Base-by-base conservation (phyloP, 2,113 vertebrate genomes). In the Naja naja region DNA sequence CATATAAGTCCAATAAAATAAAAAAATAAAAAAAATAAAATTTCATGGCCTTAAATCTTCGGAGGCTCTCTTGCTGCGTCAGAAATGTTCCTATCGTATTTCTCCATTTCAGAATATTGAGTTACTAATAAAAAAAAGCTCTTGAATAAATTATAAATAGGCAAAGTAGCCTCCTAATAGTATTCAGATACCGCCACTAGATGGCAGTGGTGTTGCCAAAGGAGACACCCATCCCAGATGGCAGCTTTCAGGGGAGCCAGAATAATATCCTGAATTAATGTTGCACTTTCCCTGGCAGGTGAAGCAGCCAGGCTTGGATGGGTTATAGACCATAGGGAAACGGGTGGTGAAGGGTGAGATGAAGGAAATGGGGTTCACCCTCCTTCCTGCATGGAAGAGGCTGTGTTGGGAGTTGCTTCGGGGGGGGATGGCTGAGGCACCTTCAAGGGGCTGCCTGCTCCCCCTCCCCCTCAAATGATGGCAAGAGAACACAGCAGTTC, bases 401-500 rank as follows among this genome's bases (percentile, higher is more conserved):
- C 64, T 16, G 18, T 39, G 14, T 6, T 43, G 74, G 2, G 18
- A 81, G 74, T 22, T 0, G 18, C 74, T 81, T 39, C 34, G 3
- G 69, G 16, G 6, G 8, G 69, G 6, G 6, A 2, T 0, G 5
- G n/a, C n/a, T 34, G n/a, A 74, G n/a, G 14, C 69, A 0, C 18
- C n/a, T 39, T 39, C 1, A 30, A 34, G 14, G 12, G 5, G 16
- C 69, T 1, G n/a, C 14, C 69, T 74, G 5, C n/a, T 74, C 14
- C n/a, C n/a, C 14, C 5, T 16, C n/a, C 2, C 64, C 30, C 64
- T 5, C 0, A 6, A 22, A 81, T 22, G 22, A 1, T 6, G 34
- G 74, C 16, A 6, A 3, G 74, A 43, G 34, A 43, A 81, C 18
- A 22, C 34, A 1, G 34, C 7, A 1, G 18, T 43, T 81, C 34